Base-by-base conservation (phyloP, 2,113 vertebrate species). In the Sapajus apella region DNA sequence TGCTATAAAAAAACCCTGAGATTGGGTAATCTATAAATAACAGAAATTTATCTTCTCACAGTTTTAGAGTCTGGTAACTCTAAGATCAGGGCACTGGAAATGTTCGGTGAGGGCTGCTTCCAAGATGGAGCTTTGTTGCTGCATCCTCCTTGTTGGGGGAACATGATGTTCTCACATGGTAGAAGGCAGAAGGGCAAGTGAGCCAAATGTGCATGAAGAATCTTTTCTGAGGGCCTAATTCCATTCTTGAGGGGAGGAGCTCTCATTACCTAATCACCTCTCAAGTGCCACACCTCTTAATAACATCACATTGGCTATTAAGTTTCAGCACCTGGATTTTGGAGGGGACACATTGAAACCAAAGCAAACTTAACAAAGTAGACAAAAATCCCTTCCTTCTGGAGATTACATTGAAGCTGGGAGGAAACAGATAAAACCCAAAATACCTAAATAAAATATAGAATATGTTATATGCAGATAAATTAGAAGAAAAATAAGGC, bases 391-490 rank as follows among this genome's bases (percentile, higher is more conserved):
- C 27, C 37, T 56, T 47, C 47, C 61, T 81, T 91, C 61, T 81
- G 18, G 50, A 91, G 47, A 81, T 52, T 91, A 70, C 25, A 30
- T 17, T 68, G 76, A 81, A 91, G 61, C 81, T 91, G 45, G 47
- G n/a, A 75, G 27, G 27, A 70, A 37, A 81, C 13, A 55, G 27
- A 81, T 17, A 73, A 68, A 91, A 91, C 27, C 30, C 3, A 32
- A 91, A 91, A 70, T 91, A n/a, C 64, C 76, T 91, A 91, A 90
- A 68, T 37, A 70, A 81, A 55, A 81, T 81, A 55, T 21, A 55
- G n/a, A 81, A 13, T 43, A 23, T 55, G 47, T 70, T 70, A 43
- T 81, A 81, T 81, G 45, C 45, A 81, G n/a, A 52, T 40, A 91
- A 68, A 20, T 37, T 61, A 66, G 43, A 61, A 50, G 75, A 64